Evolutionary conservation across 23 tunicate species (phyloP).

Genomic region (Trididemnum nubilum): DNA sequence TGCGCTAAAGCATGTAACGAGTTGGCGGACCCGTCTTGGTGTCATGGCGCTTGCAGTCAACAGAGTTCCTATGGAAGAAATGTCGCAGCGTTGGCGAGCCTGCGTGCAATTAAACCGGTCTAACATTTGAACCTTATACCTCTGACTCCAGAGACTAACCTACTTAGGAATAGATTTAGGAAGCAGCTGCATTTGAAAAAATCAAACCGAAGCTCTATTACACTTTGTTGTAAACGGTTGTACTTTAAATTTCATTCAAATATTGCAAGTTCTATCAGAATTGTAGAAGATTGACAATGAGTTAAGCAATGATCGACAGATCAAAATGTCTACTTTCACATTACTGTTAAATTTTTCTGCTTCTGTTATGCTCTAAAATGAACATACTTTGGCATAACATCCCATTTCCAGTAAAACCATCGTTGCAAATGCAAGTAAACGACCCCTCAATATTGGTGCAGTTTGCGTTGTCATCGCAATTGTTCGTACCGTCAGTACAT

Average conservation of each 20-base stretch:
- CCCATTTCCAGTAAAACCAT: conserved; percentile 19
- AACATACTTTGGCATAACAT: neutral
- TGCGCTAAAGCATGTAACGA: neutral
- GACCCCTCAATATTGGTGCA: neutral
- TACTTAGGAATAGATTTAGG: too few relatives aligned
- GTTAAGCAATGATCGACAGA: too few relatives aligned
- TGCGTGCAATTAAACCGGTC: neutral
- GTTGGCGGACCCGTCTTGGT: neutral
- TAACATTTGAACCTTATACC: neutral
- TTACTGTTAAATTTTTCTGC: too few relatives aligned
- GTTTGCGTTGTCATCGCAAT: conserved; percentile 25
- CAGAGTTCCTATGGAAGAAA: neutral
- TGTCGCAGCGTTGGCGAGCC: neutral
- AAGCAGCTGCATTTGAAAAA: too few relatives aligned
- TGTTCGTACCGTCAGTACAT: neutral
- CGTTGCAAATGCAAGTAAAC: conserved; percentile 20
- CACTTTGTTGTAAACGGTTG: too few relatives aligned
- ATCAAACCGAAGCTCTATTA: too few relatives aligned
- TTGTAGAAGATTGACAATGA: too few relatives aligned
- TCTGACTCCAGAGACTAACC: neutral
- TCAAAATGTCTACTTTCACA: too few relatives aligned
- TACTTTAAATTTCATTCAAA: too few relatives aligned
- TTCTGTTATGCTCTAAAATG: too few relatives aligned
- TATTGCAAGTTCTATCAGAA: too few relatives aligned
- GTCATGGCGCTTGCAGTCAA: neutral